Conservation (phyloP, 2,888 invertebrate species). For the Allophyes oxyacanthae region DNA sequence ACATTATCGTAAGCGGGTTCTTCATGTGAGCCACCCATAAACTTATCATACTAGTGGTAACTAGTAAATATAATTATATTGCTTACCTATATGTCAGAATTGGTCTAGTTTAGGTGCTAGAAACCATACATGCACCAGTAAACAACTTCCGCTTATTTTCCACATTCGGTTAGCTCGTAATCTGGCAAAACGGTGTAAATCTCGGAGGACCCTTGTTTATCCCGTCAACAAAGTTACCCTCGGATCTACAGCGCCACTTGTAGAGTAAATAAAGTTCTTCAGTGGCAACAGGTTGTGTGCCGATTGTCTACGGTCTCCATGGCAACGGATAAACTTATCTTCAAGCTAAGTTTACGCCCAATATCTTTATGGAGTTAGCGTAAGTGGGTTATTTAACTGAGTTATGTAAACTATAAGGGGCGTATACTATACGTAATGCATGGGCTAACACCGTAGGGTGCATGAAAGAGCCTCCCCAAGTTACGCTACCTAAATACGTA, state of each 20-base stretch:
- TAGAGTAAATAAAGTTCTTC: slow-evolving; percentile 6
- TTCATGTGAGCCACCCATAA: too few relatives aligned
- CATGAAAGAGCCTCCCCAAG: too few relatives aligned
- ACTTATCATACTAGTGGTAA: too few relatives aligned
- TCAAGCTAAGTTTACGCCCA: neutral
- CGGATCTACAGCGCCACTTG: slow-evolving; percentile 16
- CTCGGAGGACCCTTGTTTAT: slow-evolving; percentile 19
- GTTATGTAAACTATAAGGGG: too few relatives aligned
- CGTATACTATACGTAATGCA: too few relatives aligned
- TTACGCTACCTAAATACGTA: too few relatives aligned
- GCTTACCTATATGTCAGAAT: too few relatives aligned
- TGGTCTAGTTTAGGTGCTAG: neutral
- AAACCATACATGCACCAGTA: slow-evolving; percentile 25
- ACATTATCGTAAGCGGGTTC: too few relatives aligned
- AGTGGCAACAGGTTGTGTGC: slow-evolving; percentile 41
- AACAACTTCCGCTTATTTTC: neutral
- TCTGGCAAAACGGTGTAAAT: slow-evolving; percentile 20
- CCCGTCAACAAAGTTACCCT: slow-evolving; percentile 14
- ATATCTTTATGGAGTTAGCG: neutral
- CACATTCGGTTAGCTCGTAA: slow-evolving; percentile 1
- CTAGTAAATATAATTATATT: too few relatives aligned
- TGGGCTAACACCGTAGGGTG: too few relatives aligned
- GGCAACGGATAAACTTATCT: slow-evolving; percentile 17
- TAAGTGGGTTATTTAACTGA: too few relatives aligned
- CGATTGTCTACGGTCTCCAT: slow-evolving; percentile 24